Base-by-base conservation (phyloP, 2,888 invertebrate genomes). In the Thymelicus acteon region DNA sequence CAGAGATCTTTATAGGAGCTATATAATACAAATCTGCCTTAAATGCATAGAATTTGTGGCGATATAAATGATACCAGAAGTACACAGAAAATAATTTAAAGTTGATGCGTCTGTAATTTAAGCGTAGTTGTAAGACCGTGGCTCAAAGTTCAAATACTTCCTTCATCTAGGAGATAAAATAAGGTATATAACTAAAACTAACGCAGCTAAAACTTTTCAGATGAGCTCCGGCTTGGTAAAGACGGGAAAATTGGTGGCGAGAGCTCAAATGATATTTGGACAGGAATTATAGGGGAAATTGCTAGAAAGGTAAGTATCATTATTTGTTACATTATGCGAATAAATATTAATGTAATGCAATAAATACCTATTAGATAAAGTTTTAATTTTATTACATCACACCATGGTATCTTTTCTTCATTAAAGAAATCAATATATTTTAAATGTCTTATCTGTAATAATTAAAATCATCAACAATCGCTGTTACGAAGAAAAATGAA, bases 231-330 rank as follows among this genome's bases (percentile, higher is more conserved):
- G 74, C 94, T 97, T 71, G 98, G 98, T 2, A 97, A 96, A 82
- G 98, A 99, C 85, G 96, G 96, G 31, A 96, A 96, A 82, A 98
- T 98, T 83, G 98, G 98, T 1, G 95, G 96, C 12, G 97, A 97
- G 88, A 96, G 96, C 86, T 57, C 75, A 49, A 94, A 96, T 54
- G 95, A 96, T 69, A 97, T 97, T 64, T 98, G 98, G 97, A 97
- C 98, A 81, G 97, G 98, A 64, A 96, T 98, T 94, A 96, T 98
- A 54, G 98, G 97, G 12, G 98, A 98, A 88, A 94, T 98, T 74
- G 95, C 97, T 62, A 95, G 97, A 88, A 96, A 97, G 95, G 98
- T 98, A 94, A 95, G 95, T 84, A 31, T 5, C 1, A 15, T 7
- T 7, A 12, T 7, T 52, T 6, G 2, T 52, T 52, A 12, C 4